Base-by-base conservation (phyloP, 2,888 invertebrate species). In the Drosophila phalerata region DNA sequence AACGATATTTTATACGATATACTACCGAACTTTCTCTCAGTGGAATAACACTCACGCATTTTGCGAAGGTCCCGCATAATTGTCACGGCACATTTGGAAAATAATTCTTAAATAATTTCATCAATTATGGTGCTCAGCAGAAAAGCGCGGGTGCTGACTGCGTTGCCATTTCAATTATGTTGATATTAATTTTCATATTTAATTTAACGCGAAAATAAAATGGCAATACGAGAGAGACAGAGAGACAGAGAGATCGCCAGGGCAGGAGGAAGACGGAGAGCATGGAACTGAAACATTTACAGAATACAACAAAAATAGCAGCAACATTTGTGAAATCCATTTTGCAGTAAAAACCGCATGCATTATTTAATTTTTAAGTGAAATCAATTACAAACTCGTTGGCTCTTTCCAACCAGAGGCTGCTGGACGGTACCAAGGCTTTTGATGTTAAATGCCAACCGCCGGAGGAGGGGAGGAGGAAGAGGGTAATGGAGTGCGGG, bases 121-220 rank as follows among this genome's bases (percentile, higher is more conserved):
- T 84, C 86, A 84, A 89, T 84, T 84, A 84, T 73, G 69, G 60
- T 64, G 63, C 68, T 79, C 72, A 85, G 75, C 80, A 38, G 55
- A 28, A 53, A 53, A 49, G 48, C 45, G 34, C 19, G 42, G 38
- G 55, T 42, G 15, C 51, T 58, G 57, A 10, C 60, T 52, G 58
- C 53, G 65, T 69, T 84, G 88, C 86, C 86, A 72, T 88, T 89
- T 88, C 84, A 84, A 84, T 90, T 85, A 85, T 90, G 85, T 88
- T 89, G 78, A 90, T 86, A 85, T 90, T 90, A 86, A 85, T 85
- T 90, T 85, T 85, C 85, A 90, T 85, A 85, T 90, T 85, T 85
- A 89, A 85, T 85, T 85, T 87, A 90, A 90, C 89, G 73, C 87
- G 67, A 77, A 83, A 73, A 61, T 81, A 68, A 69, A 71, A 75